A percentile compares a stretch with the other conserved stretches of the same genome.
These are phyloP conservation scores for Bicyclus anynana DNA, from an alignment of 1,140 invertebrate genomes.

Conservation along the genomic window DNA sequence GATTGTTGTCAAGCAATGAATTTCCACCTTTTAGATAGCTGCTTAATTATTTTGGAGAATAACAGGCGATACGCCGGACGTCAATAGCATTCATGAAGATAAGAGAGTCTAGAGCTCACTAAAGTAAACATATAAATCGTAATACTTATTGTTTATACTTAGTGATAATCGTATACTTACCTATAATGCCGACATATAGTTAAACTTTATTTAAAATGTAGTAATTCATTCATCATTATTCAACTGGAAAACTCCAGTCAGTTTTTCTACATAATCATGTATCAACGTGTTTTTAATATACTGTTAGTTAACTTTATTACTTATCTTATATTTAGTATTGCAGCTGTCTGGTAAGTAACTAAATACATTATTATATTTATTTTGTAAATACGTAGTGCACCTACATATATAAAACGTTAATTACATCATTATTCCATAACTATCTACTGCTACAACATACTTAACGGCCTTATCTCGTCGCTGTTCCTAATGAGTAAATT, in stretches of 20 bases:
- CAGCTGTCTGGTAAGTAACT: background rate
- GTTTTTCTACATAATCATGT: constrained; percentile 14
- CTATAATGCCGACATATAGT: no score
- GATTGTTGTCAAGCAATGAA: no score
- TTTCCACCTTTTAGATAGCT: background rate
- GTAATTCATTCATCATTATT: constrained; percentile 20
- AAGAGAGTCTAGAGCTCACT: constrained; percentile 50
- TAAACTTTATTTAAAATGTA: constrained; percentile 13
- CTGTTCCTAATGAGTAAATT: no score
- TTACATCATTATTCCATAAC: no score
- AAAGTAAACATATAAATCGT: constrained; percentile 17
- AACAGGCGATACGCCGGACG: constrained; percentile 27
- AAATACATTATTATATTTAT: no score
- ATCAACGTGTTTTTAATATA: constrained; percentile 13
- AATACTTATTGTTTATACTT: constrained; percentile 23
- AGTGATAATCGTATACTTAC: constrained; percentile 10
- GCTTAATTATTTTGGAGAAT: constrained; percentile 7
- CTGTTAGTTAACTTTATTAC: background rate
- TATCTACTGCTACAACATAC: no score
- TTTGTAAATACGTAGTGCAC: no score
- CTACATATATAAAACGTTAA: no score
- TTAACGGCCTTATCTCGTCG: no score
- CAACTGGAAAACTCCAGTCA: constrained; percentile 12
- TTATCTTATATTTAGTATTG: constrained; percentile 1
- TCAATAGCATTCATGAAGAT: constrained; percentile 56